Conservation (phyloP, 2,797 vertebrate species). For the Smutsia temminckii region DNA sequence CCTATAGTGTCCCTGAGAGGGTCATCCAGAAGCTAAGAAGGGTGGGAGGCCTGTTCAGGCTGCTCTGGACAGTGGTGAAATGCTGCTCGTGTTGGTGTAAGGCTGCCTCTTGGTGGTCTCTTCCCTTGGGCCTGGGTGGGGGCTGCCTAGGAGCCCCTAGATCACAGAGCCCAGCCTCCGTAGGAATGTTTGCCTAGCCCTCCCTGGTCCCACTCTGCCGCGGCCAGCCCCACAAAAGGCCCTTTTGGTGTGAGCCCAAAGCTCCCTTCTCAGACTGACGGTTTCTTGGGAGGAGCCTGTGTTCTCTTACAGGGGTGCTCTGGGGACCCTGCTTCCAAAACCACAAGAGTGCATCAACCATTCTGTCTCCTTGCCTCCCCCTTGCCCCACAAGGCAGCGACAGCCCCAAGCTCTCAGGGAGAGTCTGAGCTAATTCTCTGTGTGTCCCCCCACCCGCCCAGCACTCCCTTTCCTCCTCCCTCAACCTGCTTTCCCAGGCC, state of each 20-base stretch:
- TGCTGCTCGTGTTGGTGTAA: not conserved
- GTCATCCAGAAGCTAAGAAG: not conserved
- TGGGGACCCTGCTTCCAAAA: not conserved
- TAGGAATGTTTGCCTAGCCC: not conserved
- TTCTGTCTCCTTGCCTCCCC: too few species aligned
- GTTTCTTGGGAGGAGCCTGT: rapidly evolving
- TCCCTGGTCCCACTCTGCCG: too few species aligned
- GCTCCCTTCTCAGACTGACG: not conserved
- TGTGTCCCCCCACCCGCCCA: too few species aligned
- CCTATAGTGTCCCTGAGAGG: rapidly evolving
- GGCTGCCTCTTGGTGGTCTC: not conserved
- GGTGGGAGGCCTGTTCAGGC: not conserved
- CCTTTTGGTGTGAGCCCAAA: not conserved
- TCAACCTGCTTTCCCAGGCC: not conserved
- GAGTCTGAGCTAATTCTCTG: too few species aligned
- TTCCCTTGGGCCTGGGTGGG: not conserved
- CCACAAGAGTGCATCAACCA: rapidly evolving
- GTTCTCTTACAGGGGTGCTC: not conserved
- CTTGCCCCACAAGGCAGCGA: too few species aligned
- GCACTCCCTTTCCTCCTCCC: too few species aligned
- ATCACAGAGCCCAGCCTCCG: not conserved
- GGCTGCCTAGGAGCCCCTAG: not conserved
- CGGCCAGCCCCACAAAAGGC: rapidly evolving
- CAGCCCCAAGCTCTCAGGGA: too few species aligned
- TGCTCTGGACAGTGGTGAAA: rapidly evolving